A percentile compares a stretch with the other conserved stretches of the same genome.
Evolutionary conservation across 2,797 vertebrate genomes (phyloP).

Genomic region (Pterois miles): DNA sequence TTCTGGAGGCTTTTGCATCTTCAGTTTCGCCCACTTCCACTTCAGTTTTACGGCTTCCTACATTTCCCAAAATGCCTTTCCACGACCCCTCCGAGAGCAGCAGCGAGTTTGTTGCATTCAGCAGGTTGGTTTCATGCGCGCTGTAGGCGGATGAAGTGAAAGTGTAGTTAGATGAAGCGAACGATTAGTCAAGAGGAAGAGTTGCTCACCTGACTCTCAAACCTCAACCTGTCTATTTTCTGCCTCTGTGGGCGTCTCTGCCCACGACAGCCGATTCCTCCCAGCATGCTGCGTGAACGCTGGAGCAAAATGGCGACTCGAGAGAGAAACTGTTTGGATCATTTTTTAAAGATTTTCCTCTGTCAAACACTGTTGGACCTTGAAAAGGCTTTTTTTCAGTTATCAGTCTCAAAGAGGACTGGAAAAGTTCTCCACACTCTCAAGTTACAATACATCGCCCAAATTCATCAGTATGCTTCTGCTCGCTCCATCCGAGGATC

Average conservation of each 20-base stretch:
- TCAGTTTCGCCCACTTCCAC: not conserved
- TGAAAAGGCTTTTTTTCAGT: not conserved
- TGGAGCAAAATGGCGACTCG: slow-evolving; percentile 13
- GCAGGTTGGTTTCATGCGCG: slow-evolving; percentile 11
- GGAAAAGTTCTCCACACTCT: not conserved
- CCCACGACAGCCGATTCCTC: slow-evolving; percentile 42
- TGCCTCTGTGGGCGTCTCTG: slow-evolving; percentile 61
- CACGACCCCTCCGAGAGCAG: not conserved
- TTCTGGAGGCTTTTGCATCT: not conserved
- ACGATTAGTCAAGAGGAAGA: slow-evolving; percentile 67
- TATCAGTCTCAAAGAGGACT: not conserved
- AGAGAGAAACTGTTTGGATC: not conserved
- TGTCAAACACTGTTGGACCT: not conserved
- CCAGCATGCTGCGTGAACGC: slow-evolving; percentile 8
- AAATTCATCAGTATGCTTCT: slow-evolving; percentile 4
- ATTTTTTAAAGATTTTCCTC: not conserved
- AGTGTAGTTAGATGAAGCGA: slow-evolving; percentile 43
- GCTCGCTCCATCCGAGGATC: slow-evolving; percentile 1
- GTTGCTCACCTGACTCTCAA: slow-evolving; percentile 72
- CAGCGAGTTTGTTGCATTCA: slow-evolving; percentile 19
- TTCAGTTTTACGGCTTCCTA: slow-evolving; percentile 11
- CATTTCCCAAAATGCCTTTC: slow-evolving; percentile 41
- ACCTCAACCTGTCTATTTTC: slow-evolving; percentile 60
- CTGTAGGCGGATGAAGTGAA: slow-evolving; percentile 38
- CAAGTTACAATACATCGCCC: not conserved